Conservation (phyloP, 2,113 vertebrate genomes). For the Plecotus auritus region DNA sequence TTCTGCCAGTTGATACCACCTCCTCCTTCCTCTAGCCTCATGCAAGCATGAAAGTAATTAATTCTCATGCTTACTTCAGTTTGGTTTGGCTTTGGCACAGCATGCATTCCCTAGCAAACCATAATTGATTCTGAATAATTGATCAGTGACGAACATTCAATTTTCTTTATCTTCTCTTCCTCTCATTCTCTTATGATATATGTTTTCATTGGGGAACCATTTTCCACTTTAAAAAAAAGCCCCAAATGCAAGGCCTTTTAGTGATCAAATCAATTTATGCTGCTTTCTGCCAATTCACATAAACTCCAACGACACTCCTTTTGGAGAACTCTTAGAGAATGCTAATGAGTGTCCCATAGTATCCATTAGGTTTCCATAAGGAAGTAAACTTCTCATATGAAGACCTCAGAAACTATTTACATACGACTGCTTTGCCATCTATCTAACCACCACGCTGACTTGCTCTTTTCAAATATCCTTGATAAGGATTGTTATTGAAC, state of each 20-base stretch:
- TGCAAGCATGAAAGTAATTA: conserved; percentile 55
- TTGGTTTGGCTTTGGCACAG: conserved; percentile 66
- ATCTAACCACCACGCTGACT: background rate
- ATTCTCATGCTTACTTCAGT: conserved; percentile 56
- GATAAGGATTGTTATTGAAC: background rate
- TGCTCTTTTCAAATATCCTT: background rate
- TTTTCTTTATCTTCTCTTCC: conserved; percentile 77
- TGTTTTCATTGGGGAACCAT: conserved; percentile 72
- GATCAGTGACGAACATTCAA: conserved; percentile 71
- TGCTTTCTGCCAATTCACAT: conserved; percentile 63
- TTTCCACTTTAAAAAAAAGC: conserved; percentile 58
- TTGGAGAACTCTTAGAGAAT: conserved; percentile 48
- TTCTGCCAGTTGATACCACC: background rate
- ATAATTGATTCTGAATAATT: conserved; percentile 77
- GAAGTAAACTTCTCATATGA: conserved; percentile 56
- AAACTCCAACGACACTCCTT: conserved; percentile 23
- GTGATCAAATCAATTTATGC: conserved; percentile 70
- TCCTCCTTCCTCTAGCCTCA: background rate
- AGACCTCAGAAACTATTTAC: conserved; percentile 44
- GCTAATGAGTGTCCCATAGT: conserved; percentile 31
- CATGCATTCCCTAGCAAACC: conserved; percentile 65
- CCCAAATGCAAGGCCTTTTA: conserved; percentile 66
- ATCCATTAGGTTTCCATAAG: conserved; percentile 58
- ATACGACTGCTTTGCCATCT: background rate
- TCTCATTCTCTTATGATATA: conserved; percentile 66